Evolutionary conservation across 2,888 invertebrate species (phyloP).

Genomic region (Poecilobothrus nobilitatus): DNA sequence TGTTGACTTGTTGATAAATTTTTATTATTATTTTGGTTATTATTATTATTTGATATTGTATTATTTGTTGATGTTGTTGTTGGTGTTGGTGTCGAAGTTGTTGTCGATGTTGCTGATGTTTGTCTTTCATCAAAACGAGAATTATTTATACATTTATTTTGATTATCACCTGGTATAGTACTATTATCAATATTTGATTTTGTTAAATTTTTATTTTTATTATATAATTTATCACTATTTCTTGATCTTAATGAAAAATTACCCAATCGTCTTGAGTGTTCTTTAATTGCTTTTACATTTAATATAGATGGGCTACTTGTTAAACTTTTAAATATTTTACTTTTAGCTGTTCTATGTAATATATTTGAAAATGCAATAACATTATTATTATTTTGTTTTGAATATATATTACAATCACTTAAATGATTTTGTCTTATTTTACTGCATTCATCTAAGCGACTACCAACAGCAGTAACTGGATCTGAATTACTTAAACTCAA

Average conservation of each 20-base stretch:
- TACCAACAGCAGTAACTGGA: slow-evolving; percentile 29
- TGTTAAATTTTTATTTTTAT: slow-evolving; percentile 15
- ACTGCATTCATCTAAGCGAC: slow-evolving; percentile 27
- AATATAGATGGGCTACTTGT: slow-evolving; percentile 43
- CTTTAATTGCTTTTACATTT: slow-evolving; percentile 41
- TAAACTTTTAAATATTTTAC: slow-evolving; percentile 43
- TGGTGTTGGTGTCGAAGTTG: slow-evolving; percentile 17
- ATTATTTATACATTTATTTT: slow-evolving; percentile 4
- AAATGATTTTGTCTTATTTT: slow-evolving; percentile 38
- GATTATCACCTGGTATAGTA: slow-evolving; percentile 27
- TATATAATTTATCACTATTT: slow-evolving; percentile 36
- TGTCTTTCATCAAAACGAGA: slow-evolving; percentile 5
- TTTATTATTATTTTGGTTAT: neutral
- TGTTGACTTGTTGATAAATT: neutral
- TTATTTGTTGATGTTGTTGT: slow-evolving; percentile 17
- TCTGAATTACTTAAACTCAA: slow-evolving; percentile 34
- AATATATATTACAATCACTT: slow-evolving; percentile 39
- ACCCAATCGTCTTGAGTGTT: slow-evolving; percentile 40
- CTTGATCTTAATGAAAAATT: slow-evolving; percentile 40
- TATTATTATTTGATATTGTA: slow-evolving; percentile 18
- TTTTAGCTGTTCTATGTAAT: slow-evolving; percentile 39
- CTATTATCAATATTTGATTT: slow-evolving; percentile 36
- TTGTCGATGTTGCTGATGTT: slow-evolving; percentile 25
- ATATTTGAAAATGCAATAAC: slow-evolving; percentile 33
- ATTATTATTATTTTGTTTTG: slow-evolving; percentile 31